phyloP scores from a whole-genome alignment of 2,888 invertebrate species.

The Lasius platythorax region DNA sequence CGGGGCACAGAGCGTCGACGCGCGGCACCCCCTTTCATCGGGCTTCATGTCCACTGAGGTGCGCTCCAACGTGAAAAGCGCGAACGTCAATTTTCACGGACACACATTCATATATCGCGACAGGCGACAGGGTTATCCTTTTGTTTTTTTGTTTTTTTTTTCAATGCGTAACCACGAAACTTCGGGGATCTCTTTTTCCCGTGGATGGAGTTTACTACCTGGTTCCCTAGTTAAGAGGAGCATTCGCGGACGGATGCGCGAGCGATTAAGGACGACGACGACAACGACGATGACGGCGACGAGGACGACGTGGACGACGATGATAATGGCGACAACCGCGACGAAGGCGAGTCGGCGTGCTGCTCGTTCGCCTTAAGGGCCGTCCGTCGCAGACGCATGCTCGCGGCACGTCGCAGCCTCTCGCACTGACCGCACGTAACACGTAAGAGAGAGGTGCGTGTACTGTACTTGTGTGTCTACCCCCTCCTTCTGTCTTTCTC shows the following conservation, averaged over 20 bases:
- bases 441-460: slow-evolving; percentile 73
- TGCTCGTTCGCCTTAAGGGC: slow-evolving; percentile 75
- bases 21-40: neutral
- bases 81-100: slow-evolving; percentile 32
- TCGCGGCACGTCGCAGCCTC: slow-evolving; percentile 77
- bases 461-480: slow-evolving; percentile 55
- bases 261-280: slow-evolving; percentile 42
- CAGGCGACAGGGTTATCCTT: slow-evolving; percentile 16
- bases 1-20: slow-evolving; percentile 34
- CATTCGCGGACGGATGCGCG: slow-evolving; percentile 59
- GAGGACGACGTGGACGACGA: slow-evolving; percentile 7
- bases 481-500: slow-evolving; percentile 47
- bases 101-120: slow-evolving; percentile 8
- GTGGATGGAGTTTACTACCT: slow-evolving; percentile 13
- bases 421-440: slow-evolving; percentile 79
- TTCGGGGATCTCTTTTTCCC: neutral
- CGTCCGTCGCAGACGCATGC: slow-evolving; percentile 76
- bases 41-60: slow-evolving; percentile 37
- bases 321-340: slow-evolving; percentile 56
- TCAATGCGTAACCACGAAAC: slow-evolving; percentile 3
- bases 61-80: slow-evolving; percentile 52
- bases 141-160: neutral
- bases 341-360: slow-evolving; percentile 70
- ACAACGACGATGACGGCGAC: slow-evolving; percentile 19
- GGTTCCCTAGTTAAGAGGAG: slow-evolving; percentile 3